Evolutionary conservation across 2,888 invertebrate genomes (phyloP).

Genomic region (Caenorhabditis becei): DNA sequence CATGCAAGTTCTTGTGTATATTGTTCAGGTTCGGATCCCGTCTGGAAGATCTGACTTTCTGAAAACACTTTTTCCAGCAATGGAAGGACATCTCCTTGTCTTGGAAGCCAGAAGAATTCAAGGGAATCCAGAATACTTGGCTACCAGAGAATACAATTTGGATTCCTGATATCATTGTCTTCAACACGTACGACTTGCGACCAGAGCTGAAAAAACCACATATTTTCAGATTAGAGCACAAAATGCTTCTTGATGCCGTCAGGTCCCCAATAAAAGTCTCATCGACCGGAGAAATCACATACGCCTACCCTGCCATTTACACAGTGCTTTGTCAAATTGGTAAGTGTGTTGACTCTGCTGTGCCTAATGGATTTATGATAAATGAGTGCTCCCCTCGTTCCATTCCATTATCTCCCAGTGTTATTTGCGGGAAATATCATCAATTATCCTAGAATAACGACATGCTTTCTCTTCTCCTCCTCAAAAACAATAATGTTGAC

Average conservation of each 20-base stretch:
- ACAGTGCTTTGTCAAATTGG: constrained; percentile 73
- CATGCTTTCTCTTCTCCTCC: not conserved
- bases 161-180: constrained; percentile 91
- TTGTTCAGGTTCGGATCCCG: constrained; percentile 72
- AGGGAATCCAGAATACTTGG: constrained; percentile 89
- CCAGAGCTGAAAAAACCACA: too few species aligned
- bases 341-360: constrained; percentile 19
- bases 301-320: constrained; percentile 75
- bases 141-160: constrained; percentile 90
- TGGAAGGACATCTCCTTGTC: constrained; percentile 91
- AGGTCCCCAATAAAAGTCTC: constrained; percentile 73
- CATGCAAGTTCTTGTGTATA: constrained; percentile 75
- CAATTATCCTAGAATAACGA: constrained; percentile 52
- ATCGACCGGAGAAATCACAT: constrained; percentile 70
- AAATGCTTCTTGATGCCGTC: constrained; percentile 71
- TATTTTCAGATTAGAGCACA: constrained; percentile 72
- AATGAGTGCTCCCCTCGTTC: constrained; percentile 19
- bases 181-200: constrained; percentile 95
- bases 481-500: not conserved
- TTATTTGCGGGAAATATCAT: constrained; percentile 35
- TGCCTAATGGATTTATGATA: constrained; percentile 51
- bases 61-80: constrained; percentile 82
- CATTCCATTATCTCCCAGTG: constrained; percentile 13
- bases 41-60: too few species aligned
- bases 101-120: constrained; percentile 91